These are phyloP conservation scores for Macheiramphus alcinus DNA, from an alignment of 2,113 vertebrate species.

Conservation along the genomic window DNA sequence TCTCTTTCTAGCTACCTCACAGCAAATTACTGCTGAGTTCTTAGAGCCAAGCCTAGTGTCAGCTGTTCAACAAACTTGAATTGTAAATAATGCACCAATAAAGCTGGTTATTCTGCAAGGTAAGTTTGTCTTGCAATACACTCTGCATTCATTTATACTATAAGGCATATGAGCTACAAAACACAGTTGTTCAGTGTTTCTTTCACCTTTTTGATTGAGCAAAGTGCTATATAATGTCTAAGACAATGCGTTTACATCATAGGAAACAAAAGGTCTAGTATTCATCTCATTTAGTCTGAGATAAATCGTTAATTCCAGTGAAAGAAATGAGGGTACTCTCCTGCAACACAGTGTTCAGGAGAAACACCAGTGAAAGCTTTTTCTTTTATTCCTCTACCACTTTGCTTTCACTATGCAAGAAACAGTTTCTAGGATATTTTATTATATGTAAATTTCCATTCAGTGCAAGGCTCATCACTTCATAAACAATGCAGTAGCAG, in stretches of 20 bases:
- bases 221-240: neutral
- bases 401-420: neutral
- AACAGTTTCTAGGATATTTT: neutral
- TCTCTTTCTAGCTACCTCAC: neutral
- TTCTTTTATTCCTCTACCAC: neutral
- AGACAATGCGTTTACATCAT: neutral
- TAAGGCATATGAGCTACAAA: neutral
- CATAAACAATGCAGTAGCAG: conserved; percentile 24
- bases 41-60: neutral
- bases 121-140: neutral
- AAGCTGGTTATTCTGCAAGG: neutral
- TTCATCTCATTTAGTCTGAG: neutral
- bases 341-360: neutral
- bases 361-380: neutral
- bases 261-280: neutral
- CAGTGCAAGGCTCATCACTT: neutral
- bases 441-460: neutral
- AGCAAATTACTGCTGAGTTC: neutral
- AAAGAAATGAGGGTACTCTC: neutral
- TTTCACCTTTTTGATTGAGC: neutral
- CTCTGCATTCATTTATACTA: neutral
- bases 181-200: neutral
- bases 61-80: neutral
- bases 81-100: neutral
- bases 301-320: neutral